Percentiles rank a stretch among this genome's conserved stretches.
These are phyloP conservation scores for Drosophila paranaensis DNA, from an alignment of 2,888 invertebrate species.

Conservation along the genomic window DNA sequence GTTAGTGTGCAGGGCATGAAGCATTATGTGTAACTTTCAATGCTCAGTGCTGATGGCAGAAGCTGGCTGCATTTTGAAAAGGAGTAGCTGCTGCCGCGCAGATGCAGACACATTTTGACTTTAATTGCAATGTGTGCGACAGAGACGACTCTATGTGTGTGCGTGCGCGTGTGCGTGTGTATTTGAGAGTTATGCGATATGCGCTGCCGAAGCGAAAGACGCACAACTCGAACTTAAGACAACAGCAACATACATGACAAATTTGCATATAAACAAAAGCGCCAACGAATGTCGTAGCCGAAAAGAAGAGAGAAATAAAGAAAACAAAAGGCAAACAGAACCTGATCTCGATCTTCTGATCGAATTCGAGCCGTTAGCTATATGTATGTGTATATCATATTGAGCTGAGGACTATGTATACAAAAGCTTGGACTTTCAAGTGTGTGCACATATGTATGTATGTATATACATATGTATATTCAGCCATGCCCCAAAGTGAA, in stretches of 20 bases:
- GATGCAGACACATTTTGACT: slow-evolving; percentile 73
- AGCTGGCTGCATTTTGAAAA: slow-evolving; percentile 77
- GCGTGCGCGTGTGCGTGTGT: slow-evolving; percentile 33
- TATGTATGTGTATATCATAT: slow-evolving; percentile 6
- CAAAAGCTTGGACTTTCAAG: slow-evolving; percentile 48
- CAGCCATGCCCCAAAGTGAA: slow-evolving; percentile 58
- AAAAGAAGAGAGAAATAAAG: slow-evolving; percentile 6
- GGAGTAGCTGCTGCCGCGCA: slow-evolving; percentile 71
- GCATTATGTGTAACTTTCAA: slow-evolving; percentile 69
- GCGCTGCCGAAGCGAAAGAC: slow-evolving; percentile 66
- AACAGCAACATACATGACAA: slow-evolving; percentile 55
- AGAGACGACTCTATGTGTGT: slow-evolving; percentile 64
- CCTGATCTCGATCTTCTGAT: slow-evolving; percentile 58
- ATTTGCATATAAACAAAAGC: slow-evolving; percentile 78
- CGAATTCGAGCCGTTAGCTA: slow-evolving; percentile 51
- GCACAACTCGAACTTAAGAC: slow-evolving; percentile 44
- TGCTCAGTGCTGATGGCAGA: slow-evolving; percentile 72
- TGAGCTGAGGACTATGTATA: slow-evolving; percentile 36
- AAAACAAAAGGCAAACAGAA: slow-evolving; percentile 54
- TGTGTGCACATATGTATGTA: slow-evolving; percentile 21
- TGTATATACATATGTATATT: not conserved
- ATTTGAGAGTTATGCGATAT: slow-evolving; percentile 47
- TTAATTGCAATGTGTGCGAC: slow-evolving; percentile 68
- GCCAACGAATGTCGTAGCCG: slow-evolving; percentile 22
- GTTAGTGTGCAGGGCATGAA: slow-evolving; percentile 47